Base-by-base conservation (phyloP, 2,888 invertebrate species). In the Drosophila kuntzei region DNA sequence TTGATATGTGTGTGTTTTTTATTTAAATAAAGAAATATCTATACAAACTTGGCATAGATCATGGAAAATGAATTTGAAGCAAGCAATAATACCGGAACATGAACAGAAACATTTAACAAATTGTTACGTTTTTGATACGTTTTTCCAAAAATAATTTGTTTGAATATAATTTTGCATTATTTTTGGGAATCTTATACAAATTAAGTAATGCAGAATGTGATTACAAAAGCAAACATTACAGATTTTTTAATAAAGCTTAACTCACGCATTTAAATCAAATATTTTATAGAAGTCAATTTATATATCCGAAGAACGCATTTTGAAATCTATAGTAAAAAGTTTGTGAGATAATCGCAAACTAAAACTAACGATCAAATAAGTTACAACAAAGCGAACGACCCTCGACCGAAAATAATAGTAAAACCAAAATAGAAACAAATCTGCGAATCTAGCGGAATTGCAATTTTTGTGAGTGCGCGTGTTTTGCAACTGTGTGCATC, bases 401-500 rank as follows among this genome's bases (percentile, higher is more conserved):
- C 29, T 32, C 32, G 29, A 47, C 12, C n/a, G 7, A 20, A 47
- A 32, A 46, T 3, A 16, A 32, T 7, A 49, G 11, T 3, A 49
- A 18, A 16, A 32, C 3, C 18, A 16, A 46, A 61, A 49, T 2
- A 18, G 27, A 32, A 54, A 41, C 46, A 58, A 57, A 73, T 66
- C 25, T 57, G 32, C 16, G 37, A 64, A 25, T 14, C 43, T 34
- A 43, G 32, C 47, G 53, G 54, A 77, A 67, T 58, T 71, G 67
- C 53, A 72, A 81, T 73, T 79, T 73, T 27, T 44, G 71, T 67
- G 67, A 80, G 70, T 76, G 74, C 51, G 20, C 27, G 46, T 29
- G 37, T 41, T 41, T 29, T 53, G 29, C 18, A 41, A 20, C 29
- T 53, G 59, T 51, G 29, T 46, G 66, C 55, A 60, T 59, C 57